phyloP scores from a whole-genome alignment of 2,113 vertebrate genomes.

The Tragelaphus scriptus region DNA sequence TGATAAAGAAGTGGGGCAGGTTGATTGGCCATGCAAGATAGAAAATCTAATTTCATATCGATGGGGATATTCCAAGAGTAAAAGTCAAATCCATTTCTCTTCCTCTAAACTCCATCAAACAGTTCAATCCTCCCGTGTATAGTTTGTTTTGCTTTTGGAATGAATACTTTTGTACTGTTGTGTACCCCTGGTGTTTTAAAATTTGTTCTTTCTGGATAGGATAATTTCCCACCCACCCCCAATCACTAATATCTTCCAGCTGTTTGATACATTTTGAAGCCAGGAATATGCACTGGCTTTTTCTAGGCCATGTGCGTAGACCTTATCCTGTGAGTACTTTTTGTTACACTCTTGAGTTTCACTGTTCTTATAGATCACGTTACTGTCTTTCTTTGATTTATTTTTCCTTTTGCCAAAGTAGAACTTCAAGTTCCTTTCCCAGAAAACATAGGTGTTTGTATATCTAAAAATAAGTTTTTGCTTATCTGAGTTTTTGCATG shows the following conservation, averaged over 20 bases:
- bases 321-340: not conserved
- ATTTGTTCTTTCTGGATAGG: not conserved
- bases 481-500: not conserved
- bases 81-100: not conserved
- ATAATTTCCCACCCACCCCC: not conserved
- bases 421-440: not conserved
- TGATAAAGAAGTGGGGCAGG: not conserved
- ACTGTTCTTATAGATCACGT: not conserved
- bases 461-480: not conserved
- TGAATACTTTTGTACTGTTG: not conserved
- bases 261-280: not conserved
- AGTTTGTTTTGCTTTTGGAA: constrained; percentile 18
- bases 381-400: not conserved
- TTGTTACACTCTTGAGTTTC: not conserved
- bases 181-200: not conserved
- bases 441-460: not conserved
- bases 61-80: not conserved
- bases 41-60: not conserved
- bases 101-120: not conserved
- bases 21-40: not conserved
- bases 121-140: not conserved
- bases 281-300: not conserved
- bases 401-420: not conserved
- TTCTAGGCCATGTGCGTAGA: not conserved
- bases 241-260: not conserved